Conservation (phyloP, 2,888 invertebrate genomes). For the Lamproptera curius region DNA sequence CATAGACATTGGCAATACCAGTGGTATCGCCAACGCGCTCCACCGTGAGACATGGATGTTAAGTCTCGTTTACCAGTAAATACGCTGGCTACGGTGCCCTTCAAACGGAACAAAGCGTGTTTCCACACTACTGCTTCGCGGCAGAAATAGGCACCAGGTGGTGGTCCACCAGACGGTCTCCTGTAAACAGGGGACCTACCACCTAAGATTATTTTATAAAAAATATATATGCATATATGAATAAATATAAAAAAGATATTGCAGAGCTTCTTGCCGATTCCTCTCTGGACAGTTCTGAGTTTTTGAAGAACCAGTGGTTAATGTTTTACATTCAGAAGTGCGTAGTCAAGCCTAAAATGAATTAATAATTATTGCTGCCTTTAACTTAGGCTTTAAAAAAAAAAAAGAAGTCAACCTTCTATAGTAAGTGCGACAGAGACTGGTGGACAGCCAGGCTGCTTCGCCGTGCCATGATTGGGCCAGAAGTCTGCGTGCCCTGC, state of each 20-base stretch:
- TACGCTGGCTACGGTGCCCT: too few relatives aligned
- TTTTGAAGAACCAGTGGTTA: background rate
- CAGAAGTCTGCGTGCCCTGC: constrained; percentile 64
- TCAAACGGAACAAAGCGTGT: too few relatives aligned
- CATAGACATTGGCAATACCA: too few relatives aligned
- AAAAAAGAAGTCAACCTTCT: constrained; percentile 39
- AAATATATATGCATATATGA: background rate
- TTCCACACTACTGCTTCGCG: too few relatives aligned
- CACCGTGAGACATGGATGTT: too few relatives aligned
- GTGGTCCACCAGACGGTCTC: too few relatives aligned
- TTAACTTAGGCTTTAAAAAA: background rate
- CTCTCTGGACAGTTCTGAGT: too few relatives aligned
- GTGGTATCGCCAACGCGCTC: too few relatives aligned
- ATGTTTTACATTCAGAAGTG: background rate
- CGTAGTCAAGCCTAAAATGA: background rate
- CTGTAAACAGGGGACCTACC: too few relatives aligned
- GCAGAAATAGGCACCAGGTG: too few relatives aligned
- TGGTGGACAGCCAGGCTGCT: constrained; percentile 66
- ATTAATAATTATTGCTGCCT: background rate
- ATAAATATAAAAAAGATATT: background rate
- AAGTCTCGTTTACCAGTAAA: too few relatives aligned
- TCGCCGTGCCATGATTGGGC: constrained; percentile 64
- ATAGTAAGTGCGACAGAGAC: constrained; percentile 38
- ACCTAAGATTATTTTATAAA: background rate
- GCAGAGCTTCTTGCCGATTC: too few relatives aligned